These are phyloP conservation scores for Oreonectes daqikongensis DNA, from an alignment of 2,797 vertebrate genomes.

Conservation along the genomic window DNA sequence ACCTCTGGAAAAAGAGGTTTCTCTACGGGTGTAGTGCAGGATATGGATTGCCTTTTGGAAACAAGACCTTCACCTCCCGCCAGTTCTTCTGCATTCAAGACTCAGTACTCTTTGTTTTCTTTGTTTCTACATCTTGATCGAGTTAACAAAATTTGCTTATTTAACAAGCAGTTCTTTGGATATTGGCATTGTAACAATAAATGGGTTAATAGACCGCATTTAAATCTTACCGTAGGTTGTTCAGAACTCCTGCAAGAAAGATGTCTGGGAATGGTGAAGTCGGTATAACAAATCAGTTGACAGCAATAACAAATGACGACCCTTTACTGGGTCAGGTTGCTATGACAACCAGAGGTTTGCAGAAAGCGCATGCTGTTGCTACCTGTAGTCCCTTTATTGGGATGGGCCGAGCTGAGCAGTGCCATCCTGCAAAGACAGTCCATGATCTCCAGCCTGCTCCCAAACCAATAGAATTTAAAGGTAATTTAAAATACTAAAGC, in stretches of 20 bases:
- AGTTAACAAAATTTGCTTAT: conserved; percentile 19
- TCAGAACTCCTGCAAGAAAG: conserved; percentile 65
- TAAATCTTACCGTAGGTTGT: conserved; percentile 65
- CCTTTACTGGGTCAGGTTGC: conserved; percentile 70
- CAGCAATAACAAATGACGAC: conserved; percentile 62
- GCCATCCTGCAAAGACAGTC: conserved; percentile 68
- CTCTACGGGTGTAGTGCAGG: neutral
- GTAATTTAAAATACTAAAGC: conserved; percentile 60
- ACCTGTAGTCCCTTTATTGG: conserved; percentile 58
- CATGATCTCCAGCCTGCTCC: conserved; percentile 73
- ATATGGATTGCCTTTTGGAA: conserved; percentile 26
- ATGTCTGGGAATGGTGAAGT: conserved; percentile 56
- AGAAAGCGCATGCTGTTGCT: conserved; percentile 44
- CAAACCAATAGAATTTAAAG: conserved; percentile 73
- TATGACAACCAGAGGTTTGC: conserved; percentile 65
- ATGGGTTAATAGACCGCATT: conserved; percentile 9
- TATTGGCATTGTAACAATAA: conserved; percentile 14
- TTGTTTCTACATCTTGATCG: conserved; percentile 6
- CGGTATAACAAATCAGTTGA: conserved; percentile 58
- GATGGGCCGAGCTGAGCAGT: conserved; percentile 63
- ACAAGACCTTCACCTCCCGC: conserved; percentile 4
- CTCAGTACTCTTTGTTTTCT: conserved; percentile 32
- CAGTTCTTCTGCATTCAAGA: conserved; percentile 29
- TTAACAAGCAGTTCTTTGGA: conserved; percentile 12
- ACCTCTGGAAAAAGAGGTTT: neutral